phyloP scores from a whole-genome alignment of 2,113 vertebrate genomes.

The Emydocephalus ijimae region DNA sequence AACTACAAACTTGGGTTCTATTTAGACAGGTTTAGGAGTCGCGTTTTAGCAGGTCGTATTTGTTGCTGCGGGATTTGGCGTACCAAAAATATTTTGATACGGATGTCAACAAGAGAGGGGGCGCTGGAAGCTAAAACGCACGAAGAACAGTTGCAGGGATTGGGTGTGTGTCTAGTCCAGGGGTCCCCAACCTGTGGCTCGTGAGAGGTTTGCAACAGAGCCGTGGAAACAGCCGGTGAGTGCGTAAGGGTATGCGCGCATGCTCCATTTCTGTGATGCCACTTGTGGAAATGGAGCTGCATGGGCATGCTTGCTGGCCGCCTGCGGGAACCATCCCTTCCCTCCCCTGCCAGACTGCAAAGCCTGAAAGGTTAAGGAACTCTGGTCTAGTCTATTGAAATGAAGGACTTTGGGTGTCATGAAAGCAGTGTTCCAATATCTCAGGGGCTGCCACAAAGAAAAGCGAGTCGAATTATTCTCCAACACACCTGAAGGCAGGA shows the following conservation, averaged over 20 bases:
- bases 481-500: neutral
- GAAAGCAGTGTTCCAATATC: neutral
- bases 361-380: too few species aligned
- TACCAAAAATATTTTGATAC: neutral
- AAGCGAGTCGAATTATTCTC: neutral
- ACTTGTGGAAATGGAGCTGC: too few species aligned
- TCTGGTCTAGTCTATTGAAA: neutral
- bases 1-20: neutral
- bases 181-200: too few species aligned
- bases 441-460: neutral
- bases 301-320: too few species aligned
- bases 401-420: neutral
- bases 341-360: too few species aligned
- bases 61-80: neutral
- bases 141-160: neutral
- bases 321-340: too few species aligned
- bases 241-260: fast-evolving
- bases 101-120: neutral
- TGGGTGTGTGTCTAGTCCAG: neutral
- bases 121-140: neutral
- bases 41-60: neutral
- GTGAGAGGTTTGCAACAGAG: too few species aligned
- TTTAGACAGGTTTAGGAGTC: neutral
- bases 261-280: too few species aligned
- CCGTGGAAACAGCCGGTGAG: too few species aligned